phyloP scores from a whole-genome alignment of 2,113 vertebrate genomes.

The Melanerpes formicivorus region DNA sequence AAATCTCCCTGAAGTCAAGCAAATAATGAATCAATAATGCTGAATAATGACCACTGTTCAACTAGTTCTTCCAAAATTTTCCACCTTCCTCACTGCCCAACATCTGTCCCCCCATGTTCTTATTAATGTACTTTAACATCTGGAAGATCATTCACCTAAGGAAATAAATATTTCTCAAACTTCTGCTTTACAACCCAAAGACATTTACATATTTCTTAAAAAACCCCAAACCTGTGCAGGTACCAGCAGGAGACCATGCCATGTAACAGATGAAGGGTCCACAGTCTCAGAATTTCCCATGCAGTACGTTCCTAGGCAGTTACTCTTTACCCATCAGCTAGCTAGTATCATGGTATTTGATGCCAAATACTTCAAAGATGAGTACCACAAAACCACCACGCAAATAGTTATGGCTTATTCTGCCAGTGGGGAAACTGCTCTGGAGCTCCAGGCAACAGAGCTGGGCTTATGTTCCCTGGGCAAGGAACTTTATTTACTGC shows the following conservation, averaged over 20 bases:
- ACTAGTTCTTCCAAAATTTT: not conserved
- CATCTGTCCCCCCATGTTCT: not conserved
- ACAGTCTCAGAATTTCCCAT: not conserved
- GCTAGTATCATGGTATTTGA: not conserved
- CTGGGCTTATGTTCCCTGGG: not conserved
- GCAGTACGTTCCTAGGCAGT: not conserved
- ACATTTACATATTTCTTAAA: not conserved
- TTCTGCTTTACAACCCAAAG: not conserved
- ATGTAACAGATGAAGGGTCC: not conserved
- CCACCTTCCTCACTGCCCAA: not conserved
- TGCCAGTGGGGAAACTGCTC: not conserved
- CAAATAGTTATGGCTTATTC: not conserved
- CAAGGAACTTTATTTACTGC: not conserved
- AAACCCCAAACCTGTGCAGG: not conserved
- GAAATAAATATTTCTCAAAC: not conserved
- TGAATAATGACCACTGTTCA: not conserved
- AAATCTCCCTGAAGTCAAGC: not conserved
- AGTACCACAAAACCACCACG: not conserved
- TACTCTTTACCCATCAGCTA: not conserved
- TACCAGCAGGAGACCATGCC: not conserved
- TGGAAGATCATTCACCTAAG: not conserved
- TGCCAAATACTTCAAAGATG: not conserved
- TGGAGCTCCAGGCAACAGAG: not conserved
- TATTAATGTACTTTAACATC: not conserved
- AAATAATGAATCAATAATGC: constrained; percentile 18